Evolutionary conservation across 2,797 vertebrate species (phyloP).

Genomic region (Chelidonichthys spinosus): DNA sequence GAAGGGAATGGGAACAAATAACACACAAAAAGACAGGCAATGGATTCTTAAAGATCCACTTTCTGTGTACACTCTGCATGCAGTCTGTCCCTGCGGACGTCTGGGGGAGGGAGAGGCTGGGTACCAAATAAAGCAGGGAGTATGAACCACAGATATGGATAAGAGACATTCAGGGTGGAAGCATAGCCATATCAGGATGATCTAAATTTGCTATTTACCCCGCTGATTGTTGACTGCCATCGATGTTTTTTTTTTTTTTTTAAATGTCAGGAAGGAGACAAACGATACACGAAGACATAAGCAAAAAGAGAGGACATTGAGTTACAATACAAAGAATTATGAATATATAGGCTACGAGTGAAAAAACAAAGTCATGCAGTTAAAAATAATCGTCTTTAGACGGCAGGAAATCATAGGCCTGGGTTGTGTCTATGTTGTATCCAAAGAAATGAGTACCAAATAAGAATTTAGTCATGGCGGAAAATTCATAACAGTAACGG

Average conservation of each 20-base stretch:
- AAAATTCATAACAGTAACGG: slow-evolving; percentile 39
- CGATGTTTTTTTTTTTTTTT: slow-evolving; percentile 78
- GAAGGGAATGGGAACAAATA: slow-evolving; percentile 62
- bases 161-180: slow-evolving; percentile 70
- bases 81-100: slow-evolving; percentile 73
- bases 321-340: slow-evolving; percentile 81
- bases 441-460: slow-evolving; percentile 45
- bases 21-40: slow-evolving; percentile 74
- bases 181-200: slow-evolving; percentile 80
- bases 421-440: slow-evolving; percentile 23
- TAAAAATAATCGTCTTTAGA: slow-evolving; percentile 63
- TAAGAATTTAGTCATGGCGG: slow-evolving; percentile 45
- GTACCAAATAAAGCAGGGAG: slow-evolving; percentile 63
- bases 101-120: slow-evolving; percentile 27
- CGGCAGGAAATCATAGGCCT: slow-evolving; percentile 33
- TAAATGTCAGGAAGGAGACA: slow-evolving; percentile 87
- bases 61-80: slow-evolving; percentile 73
- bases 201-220: slow-evolving; percentile 92
- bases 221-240: slow-evolving; percentile 94
- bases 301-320: slow-evolving; percentile 85
- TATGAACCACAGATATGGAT: slow-evolving; percentile 67
- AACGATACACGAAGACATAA: slow-evolving; percentile 82
- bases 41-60: slow-evolving; percentile 52
- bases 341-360: slow-evolving; percentile 72
- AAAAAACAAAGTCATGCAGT: slow-evolving; percentile 76